phyloP scores from a whole-genome alignment of 2,113 vertebrate species.

The Pseudorhombus dupliciocellatus region DNA sequence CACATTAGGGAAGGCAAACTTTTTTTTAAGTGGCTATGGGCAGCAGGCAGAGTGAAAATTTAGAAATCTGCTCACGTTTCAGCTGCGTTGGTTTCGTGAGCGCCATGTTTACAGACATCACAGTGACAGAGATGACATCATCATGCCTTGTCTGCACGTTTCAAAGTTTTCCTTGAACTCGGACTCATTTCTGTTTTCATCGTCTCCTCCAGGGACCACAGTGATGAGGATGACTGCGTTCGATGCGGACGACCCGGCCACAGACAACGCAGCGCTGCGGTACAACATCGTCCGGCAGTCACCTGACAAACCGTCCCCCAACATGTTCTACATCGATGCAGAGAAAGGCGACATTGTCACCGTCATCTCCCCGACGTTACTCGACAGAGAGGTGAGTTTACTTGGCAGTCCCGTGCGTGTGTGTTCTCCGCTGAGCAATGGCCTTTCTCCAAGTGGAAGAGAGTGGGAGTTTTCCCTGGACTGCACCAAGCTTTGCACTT shows the following conservation, averaged over 20 bases:
- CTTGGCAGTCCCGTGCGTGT: not conserved
- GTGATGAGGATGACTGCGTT: constrained; percentile 95
- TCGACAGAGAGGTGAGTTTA: constrained; percentile 92
- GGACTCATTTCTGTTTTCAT: not conserved
- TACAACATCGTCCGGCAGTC: constrained; percentile 95
- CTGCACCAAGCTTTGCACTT: not conserved
- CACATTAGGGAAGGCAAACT: constrained; percentile 45
- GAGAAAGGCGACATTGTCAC: constrained; percentile 97
- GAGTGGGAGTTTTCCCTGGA: not conserved
- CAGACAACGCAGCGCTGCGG: constrained; percentile 92
- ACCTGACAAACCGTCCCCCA: constrained; percentile 92
- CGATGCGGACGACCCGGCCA: constrained; percentile 90
- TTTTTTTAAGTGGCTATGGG: constrained; percentile 21
- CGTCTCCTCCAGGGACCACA: constrained; percentile 84
- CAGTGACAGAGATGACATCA: not conserved
- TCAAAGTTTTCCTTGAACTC: not conserved
- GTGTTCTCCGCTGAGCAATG: not conserved
- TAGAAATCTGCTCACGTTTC: constrained; percentile 18
- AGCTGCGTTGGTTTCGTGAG: not conserved
- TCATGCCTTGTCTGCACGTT: too few species aligned
- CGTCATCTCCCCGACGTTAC: constrained; percentile 86
- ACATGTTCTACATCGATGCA: constrained; percentile 98
- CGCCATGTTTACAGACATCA: not conserved
- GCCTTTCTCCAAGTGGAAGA: constrained; percentile 7
- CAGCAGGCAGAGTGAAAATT: not conserved